Evolutionary conservation across 2,797 vertebrate genomes (phyloP).

Genomic region (Botia kubotai): DNA sequence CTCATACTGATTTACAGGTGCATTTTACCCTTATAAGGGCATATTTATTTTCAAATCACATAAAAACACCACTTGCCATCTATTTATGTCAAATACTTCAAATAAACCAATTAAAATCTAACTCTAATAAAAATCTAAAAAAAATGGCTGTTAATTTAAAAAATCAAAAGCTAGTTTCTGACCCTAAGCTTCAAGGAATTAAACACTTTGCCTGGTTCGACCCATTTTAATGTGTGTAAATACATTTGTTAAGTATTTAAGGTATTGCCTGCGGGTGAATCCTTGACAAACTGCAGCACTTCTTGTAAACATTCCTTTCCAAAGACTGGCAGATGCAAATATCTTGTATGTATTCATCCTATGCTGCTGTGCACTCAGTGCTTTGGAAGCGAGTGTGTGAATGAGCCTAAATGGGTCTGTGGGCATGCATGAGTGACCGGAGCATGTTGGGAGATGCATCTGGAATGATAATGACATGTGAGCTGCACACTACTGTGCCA

Average conservation of each 20-base stretch:
- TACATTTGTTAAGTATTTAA: constrained; percentile 13
- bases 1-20: neutral
- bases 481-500: constrained; percentile 65
- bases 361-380: neutral
- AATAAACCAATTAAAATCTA: neutral
- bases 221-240: neutral
- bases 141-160: neutral
- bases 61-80: neutral
- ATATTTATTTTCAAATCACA: neutral
- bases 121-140: neutral
- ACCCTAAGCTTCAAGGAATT: neutral
- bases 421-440: constrained; percentile 40
- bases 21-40: neutral
- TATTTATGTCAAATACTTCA: neutral
- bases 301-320: constrained; percentile 12
- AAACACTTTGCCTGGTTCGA: constrained; percentile 48
- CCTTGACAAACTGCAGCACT: neutral
- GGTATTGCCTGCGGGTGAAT: neutral
- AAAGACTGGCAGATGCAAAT: constrained; percentile 21
- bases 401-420: constrained; percentile 38
- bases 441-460: constrained; percentile 60
- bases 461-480: constrained; percentile 71
- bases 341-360: constrained; percentile 34
- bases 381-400: neutral
- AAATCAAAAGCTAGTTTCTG: neutral